Percentiles rank a stretch among this genome's conserved stretches.
Conservation (phyloP, 2,888 invertebrate genomes). For the Drepanosiphum platanoidis region DNA sequence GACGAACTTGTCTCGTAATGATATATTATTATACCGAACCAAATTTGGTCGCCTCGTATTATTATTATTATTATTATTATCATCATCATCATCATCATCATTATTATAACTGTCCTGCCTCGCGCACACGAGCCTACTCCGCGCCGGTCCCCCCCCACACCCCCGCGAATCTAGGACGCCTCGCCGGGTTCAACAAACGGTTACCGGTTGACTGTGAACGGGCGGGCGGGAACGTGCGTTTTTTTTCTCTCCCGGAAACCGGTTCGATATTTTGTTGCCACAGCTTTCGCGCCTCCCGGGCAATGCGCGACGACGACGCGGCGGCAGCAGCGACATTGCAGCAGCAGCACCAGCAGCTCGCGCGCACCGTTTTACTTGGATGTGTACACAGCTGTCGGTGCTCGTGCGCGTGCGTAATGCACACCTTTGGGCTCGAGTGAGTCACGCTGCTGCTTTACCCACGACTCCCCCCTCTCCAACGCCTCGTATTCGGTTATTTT, state of each 20-base stretch:
- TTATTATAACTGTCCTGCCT: not conserved
- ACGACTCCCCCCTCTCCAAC: not conserved
- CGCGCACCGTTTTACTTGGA: not conserved
- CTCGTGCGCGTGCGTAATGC: too few relatives aligned
- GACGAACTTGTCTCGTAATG: not conserved
- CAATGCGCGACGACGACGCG: not conserved
- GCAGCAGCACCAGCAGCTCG: not conserved
- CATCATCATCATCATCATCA: not conserved
- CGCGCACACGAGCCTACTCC: not conserved
- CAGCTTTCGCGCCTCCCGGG: conserved; percentile 59
- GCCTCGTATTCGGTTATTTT: too few relatives aligned
- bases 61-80: too few relatives aligned
- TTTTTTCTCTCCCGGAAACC: conserved; percentile 33
- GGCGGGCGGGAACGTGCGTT: too few relatives aligned
- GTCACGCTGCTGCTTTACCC: not conserved
- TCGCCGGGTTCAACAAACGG: conserved; percentile 58
- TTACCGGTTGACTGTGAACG: conserved; percentile 22
- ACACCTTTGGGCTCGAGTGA: not conserved
- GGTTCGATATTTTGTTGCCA: conserved; percentile 45
- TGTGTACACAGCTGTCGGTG: conserved; percentile 37
- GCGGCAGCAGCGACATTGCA: not conserved
- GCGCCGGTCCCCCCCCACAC: not conserved
- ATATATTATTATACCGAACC: not conserved
- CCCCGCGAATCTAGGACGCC: conserved; percentile 42
- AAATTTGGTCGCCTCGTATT: too few relatives aligned